These are phyloP conservation scores for Tokudaia tokunoshimensis DNA, from an alignment of 2,797 vertebrate species.

Conservation along the genomic window DNA sequence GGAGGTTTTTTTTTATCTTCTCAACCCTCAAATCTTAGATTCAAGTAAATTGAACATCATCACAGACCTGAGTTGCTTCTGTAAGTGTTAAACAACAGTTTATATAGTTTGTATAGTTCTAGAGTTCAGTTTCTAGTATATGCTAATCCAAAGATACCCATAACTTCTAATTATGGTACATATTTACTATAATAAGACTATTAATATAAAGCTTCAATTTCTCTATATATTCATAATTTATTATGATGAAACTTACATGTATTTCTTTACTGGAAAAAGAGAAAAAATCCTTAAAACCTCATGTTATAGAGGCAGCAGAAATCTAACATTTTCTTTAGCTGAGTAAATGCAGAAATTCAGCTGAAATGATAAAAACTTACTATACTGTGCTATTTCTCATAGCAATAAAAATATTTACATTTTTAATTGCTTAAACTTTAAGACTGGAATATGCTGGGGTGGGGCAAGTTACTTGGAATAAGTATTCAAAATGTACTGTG, in stretches of 20 bases:
- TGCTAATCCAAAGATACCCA: constrained; percentile 69
- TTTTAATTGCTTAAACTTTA: background rate
- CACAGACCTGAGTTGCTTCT: constrained; percentile 74
- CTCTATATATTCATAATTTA: constrained; percentile 63
- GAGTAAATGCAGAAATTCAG: background rate
- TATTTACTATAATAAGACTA: constrained; percentile 82
- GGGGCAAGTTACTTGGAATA: background rate
- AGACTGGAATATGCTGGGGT: background rate
- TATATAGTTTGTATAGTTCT: constrained; percentile 67
- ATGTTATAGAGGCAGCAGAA: background rate
- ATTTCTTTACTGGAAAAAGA: constrained; percentile 55
- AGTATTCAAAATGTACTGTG: background rate
- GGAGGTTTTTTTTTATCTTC: background rate
- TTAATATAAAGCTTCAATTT: constrained; percentile 56
- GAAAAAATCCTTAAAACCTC: background rate
- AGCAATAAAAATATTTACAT: background rate
- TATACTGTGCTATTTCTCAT: background rate
- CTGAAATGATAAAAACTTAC: background rate
- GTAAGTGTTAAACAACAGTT: constrained; percentile 55
- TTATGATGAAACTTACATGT: constrained; percentile 79
- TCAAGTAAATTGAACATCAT: constrained; percentile 53
- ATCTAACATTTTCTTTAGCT: background rate
- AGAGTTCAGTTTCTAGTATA: constrained; percentile 61
- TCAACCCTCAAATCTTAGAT: background rate
- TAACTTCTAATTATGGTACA: constrained; percentile 81